These are phyloP conservation scores for Leucoraja ocellata DNA, from an alignment of 2,797 vertebrate genomes.

Conservation along the genomic window DNA sequence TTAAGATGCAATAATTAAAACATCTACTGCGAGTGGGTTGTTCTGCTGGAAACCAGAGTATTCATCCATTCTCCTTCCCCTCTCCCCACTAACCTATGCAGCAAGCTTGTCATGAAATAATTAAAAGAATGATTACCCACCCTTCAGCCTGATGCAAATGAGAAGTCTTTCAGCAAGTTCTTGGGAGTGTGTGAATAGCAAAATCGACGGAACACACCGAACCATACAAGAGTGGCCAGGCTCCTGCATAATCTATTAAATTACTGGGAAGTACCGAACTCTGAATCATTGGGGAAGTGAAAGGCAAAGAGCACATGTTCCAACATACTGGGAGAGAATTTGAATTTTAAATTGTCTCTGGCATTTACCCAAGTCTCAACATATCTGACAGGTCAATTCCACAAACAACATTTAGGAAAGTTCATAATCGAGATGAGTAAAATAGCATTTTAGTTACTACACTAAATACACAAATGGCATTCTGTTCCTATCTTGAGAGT, in stretches of 20 bases:
- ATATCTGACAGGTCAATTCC: background rate
- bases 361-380: background rate
- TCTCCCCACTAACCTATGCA: background rate
- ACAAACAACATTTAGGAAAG: background rate
- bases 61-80: background rate
- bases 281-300: background rate
- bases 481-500: no score
- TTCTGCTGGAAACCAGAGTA: no score
- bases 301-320: background rate
- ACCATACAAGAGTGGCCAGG: background rate
- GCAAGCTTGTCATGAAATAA: background rate
- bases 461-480: no score
- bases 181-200: no score
- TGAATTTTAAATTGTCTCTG: background rate
- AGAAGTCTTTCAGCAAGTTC: background rate
- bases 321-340: background rate
- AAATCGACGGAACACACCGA: background rate
- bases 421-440: no score
- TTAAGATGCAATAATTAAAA: background rate
- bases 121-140: background rate
- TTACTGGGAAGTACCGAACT: background rate
- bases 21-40: no score
- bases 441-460: no score
- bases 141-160: background rate
- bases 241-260: background rate